Conservation (phyloP, 2,797 vertebrate species). For the Acridotheres tristis region DNA sequence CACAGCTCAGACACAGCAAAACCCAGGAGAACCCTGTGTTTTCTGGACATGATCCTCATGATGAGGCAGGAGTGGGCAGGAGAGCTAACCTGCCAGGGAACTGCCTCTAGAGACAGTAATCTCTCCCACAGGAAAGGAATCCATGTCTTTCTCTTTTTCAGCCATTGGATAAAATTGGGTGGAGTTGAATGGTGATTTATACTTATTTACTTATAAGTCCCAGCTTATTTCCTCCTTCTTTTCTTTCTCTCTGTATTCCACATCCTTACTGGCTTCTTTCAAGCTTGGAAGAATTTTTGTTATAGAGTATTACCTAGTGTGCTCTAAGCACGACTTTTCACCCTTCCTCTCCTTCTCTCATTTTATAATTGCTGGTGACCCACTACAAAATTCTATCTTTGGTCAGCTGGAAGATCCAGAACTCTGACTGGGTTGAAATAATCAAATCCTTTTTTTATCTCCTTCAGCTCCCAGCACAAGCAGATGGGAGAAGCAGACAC, state of each 20-base stretch:
- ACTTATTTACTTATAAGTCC: not conserved
- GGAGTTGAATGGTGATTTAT: not conserved
- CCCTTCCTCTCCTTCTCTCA: not conserved
- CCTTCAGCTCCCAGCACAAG: not conserved
- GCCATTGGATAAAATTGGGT: rapidly evolving
- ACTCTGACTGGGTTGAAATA: not conserved
- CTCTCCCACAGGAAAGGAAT: not conserved
- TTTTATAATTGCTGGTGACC: not conserved
- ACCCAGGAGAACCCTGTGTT: rapidly evolving
- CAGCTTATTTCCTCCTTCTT: not conserved
- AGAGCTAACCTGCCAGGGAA: not conserved
- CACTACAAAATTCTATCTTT: not conserved
- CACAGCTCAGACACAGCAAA: rapidly evolving
- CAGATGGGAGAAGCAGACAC: not conserved
- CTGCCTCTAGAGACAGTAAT: not conserved
- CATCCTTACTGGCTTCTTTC: not conserved
- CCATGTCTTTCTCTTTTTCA: not conserved
- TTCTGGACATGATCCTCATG: rapidly evolving
- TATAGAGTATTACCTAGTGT: not conserved
- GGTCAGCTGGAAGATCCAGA: not conserved
- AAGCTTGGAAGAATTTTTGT: not conserved
- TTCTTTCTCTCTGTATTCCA: not conserved
- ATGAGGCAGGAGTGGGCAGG: not conserved
- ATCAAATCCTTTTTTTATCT: not conserved
- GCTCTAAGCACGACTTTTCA: not conserved